A percentile compares a stretch with the other conserved stretches of the same genome.
Evolutionary conservation across 2,888 invertebrate genomes (phyloP).

Genomic region (Athripsodes cinereus): DNA sequence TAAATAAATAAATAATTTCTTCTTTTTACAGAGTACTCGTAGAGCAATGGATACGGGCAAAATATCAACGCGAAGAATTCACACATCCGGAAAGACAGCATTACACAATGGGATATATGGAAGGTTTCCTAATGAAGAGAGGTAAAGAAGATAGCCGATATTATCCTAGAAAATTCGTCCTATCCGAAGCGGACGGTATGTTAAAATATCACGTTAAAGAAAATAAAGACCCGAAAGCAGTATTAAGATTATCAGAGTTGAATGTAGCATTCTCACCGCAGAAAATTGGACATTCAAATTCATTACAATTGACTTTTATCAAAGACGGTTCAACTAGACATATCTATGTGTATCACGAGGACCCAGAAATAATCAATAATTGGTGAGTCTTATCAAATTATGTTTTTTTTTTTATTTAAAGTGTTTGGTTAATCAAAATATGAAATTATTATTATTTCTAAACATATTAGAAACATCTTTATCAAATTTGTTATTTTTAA

Average conservation of each 20-base stretch:
- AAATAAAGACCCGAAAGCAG: conserved; percentile 75
- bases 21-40: conserved; percentile 63
- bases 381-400: conserved; percentile 52
- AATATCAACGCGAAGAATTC: conserved; percentile 86
- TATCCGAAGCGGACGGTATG: conserved; percentile 74
- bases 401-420: conserved; percentile 7
- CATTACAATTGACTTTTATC: conserved; percentile 78
- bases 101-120: conserved; percentile 75
- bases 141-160: conserved; percentile 84
- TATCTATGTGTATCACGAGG: conserved; percentile 82
- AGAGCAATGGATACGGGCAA: conserved; percentile 88
- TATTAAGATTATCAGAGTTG: conserved; percentile 71
- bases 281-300: conserved; percentile 73
- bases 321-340: conserved; percentile 82
- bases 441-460: too few species aligned
- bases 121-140: conserved; percentile 82
- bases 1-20: too few species aligned
- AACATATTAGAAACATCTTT: too few species aligned
- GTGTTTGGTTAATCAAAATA: conserved; percentile 8
- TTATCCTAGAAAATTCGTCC: conserved; percentile 75
- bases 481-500: too few species aligned
- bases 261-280: conserved; percentile 80
- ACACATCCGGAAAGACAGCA: conserved; percentile 71
- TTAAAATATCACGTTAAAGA: conserved; percentile 72
- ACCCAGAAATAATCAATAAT: conserved; percentile 76